These are phyloP conservation scores for Heliconius hortense DNA, from an alignment of 2,888 invertebrate species.

Conservation along the genomic window DNA sequence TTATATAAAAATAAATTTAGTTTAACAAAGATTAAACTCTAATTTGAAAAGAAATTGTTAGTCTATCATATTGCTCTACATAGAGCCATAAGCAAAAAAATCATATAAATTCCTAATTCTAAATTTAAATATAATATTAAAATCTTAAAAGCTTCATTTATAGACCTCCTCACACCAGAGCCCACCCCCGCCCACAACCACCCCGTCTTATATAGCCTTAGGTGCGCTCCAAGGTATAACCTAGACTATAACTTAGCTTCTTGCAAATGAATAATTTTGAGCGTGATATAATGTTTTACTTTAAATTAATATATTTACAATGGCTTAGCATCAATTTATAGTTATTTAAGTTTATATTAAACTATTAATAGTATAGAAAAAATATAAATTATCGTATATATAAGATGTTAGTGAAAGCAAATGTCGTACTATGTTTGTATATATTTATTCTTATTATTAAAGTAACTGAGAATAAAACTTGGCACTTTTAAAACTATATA, in stretches of 20 bases:
- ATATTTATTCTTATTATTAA: background rate
- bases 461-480: background rate
- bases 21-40: background rate
- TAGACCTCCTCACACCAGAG: constrained; percentile 48
- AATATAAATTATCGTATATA: background rate
- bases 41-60: background rate
- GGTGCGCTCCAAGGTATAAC: constrained; percentile 53
- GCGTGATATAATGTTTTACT: constrained; percentile 8
- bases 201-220: constrained; percentile 60
- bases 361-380: no score
- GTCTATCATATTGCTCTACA: background rate
- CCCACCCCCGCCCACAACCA: constrained; percentile 48
- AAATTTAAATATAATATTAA: constrained; percentile 31
- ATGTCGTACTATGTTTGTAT: background rate
- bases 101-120: constrained; percentile 21
- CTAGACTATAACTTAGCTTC: constrained; percentile 30
- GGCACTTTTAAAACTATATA: background rate
- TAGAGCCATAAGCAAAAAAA: background rate
- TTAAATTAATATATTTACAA: background rate
- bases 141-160: constrained; percentile 44
- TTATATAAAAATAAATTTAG: background rate
- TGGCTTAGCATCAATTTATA: background rate
- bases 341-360: no score
- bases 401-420: background rate
- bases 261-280: constrained; percentile 21